phyloP scores from a whole-genome alignment of 2,888 invertebrate species.

The Apamea monoglypha region DNA sequence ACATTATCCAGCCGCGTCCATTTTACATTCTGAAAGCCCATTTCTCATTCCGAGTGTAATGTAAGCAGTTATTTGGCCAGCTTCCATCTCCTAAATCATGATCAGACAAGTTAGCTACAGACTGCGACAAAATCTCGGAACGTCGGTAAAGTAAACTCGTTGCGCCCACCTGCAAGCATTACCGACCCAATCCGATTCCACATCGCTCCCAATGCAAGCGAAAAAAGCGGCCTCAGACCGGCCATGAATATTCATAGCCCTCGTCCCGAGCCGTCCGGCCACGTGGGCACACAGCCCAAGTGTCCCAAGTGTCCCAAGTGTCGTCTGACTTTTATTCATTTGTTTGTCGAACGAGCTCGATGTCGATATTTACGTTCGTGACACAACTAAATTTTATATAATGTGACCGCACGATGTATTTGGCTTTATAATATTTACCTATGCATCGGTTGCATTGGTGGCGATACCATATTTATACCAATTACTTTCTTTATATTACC shows the following conservation, averaged over 20 bases:
- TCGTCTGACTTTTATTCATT: conserved; percentile 30
- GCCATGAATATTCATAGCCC: conserved; percentile 51
- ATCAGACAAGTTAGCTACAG: conserved; percentile 19
- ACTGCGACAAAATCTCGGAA: conserved; percentile 19
- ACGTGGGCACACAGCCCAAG: background rate
- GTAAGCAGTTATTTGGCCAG: conserved; percentile 37
- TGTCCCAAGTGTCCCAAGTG: conserved; percentile 4
- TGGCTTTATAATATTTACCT: conserved; percentile 7
- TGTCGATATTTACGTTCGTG: background rate
- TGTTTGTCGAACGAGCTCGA: conserved; percentile 19
- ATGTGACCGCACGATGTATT: conserved; percentile 6
- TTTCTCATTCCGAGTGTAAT: conserved; percentile 25
- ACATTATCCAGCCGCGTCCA: conserved; percentile 1
- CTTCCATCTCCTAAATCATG: conserved; percentile 37
- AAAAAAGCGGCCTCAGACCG: conserved; percentile 36
- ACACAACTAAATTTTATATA: background rate
- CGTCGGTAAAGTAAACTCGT: conserved; percentile 31
- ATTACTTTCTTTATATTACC: background rate
- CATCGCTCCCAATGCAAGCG: conserved; percentile 5
- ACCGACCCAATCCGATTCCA: conserved; percentile 29
- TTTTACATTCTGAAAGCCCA: conserved; percentile 18
- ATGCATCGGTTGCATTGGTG: background rate
- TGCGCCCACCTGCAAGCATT: conserved; percentile 37
- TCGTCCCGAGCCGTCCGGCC: background rate
- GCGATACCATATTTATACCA: background rate